phyloP scores from a whole-genome alignment of 2,797 vertebrate genomes.

The Knipowitschia caucasica region DNA sequence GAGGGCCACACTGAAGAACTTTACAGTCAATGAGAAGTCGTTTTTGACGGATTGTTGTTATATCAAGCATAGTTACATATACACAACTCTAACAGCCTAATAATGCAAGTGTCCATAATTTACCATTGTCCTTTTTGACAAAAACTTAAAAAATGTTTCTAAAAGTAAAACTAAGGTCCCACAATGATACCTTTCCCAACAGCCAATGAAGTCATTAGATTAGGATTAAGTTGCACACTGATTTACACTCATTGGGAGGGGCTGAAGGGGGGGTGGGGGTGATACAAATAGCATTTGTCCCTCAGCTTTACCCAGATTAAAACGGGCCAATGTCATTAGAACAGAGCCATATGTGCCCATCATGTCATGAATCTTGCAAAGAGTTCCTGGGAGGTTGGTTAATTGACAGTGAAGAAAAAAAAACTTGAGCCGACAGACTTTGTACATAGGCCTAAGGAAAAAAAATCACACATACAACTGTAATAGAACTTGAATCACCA shows the following conservation, averaged over 20 bases:
- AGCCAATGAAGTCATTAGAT: constrained; percentile 75
- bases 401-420: constrained; percentile 10
- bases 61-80: constrained; percentile 25
- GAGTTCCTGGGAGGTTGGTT: constrained; percentile 22
- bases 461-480: neutral
- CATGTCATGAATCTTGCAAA: constrained; percentile 58
- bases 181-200: constrained; percentile 45
- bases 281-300: constrained; percentile 75
- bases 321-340: constrained; percentile 73
- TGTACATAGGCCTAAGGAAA: neutral
- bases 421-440: neutral
- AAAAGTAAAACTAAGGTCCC: constrained; percentile 40
- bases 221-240: constrained; percentile 73
- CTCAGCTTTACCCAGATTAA: constrained; percentile 74
- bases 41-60: constrained; percentile 16
- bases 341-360: constrained; percentile 58
- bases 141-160: constrained; percentile 21
- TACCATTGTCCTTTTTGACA: neutral
- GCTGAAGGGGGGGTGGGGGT: constrained; percentile 54
- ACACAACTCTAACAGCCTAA: neutral
- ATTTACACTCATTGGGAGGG: constrained; percentile 63
- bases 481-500: no score
- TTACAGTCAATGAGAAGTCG: constrained; percentile 30
- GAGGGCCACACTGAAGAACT: constrained; percentile 41
- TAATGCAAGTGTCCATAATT: neutral